Evolutionary conservation across 2,797 vertebrate genomes (phyloP), one percentile per base, ranked within the genome.

Genomic region (Sebastes melanostomus): DNA sequence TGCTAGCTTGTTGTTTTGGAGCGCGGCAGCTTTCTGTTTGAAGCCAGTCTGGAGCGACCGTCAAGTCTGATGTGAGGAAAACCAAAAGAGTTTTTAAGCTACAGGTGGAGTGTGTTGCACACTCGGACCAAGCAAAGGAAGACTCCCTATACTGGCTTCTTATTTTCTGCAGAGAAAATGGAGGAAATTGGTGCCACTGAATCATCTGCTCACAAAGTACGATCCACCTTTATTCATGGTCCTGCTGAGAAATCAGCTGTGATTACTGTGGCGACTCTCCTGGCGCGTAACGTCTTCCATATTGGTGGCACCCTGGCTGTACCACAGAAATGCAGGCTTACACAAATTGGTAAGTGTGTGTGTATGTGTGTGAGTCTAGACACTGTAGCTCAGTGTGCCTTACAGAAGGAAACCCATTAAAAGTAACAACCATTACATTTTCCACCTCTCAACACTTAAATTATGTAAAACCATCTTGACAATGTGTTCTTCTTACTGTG

Each of bases 281-380:
- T 96, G 90, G 96, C 96, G 1, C 92, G 93, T 0, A 94, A 93
- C 66, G 78, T 95, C 61, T 96, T 89, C 89, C 95, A 94, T 12
- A 88, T 96, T 83, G 93, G 96, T 73, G 96, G 96, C 75, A 96
- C 93, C 0, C 72, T 97, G 90, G 96, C 92, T 3, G 86, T 95
- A 34, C 94, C 96, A 3, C 94, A 93, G 29, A 95, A 92, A 88
- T 94, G 92, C 80, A 92, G 89, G 74, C 90, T 97, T 78, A 91
- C 90, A 36, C 95, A 93, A 68, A 88, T 89, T 90, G 95, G 96
- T 96, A 92, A 95, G 97, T 68, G 18, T 82, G 16, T 60, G 25
- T 72, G 38, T 63, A 54, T 75, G 24, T 69, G 52, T 75, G 66
- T 76, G 56, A 42, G 12, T 84, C 0, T 65, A 55, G 29, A 67